A percentile compares a stretch with the other conserved stretches of the same genome.
These are phyloP conservation scores for Colius striatus DNA, from an alignment of 2,113 vertebrate genomes.

Conservation along the genomic window DNA sequence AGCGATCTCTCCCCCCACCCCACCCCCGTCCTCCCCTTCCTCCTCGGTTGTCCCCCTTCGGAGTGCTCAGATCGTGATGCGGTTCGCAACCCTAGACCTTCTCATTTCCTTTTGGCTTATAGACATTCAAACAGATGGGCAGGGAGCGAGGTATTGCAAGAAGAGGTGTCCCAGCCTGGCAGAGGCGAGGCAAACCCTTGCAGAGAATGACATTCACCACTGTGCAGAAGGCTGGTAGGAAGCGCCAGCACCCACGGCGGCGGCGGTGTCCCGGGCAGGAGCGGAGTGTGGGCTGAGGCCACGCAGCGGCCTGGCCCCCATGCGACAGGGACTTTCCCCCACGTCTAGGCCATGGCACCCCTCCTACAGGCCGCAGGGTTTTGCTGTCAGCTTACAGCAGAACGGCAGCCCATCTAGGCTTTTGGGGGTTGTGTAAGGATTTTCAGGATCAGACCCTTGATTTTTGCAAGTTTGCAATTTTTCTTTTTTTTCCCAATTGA, in stretches of 20 bases:
- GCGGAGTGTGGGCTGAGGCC: fast-evolving
- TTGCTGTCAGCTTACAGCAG: not conserved
- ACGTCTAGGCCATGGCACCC: not conserved
- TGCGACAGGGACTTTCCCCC: fast-evolving
- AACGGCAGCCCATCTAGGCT: not conserved
- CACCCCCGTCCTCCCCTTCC: not conserved
- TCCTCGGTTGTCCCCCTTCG: not conserved
- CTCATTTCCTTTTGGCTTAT: not conserved
- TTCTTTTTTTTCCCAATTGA: not conserved
- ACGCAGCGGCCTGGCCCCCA: fast-evolving
- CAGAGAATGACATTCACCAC: not conserved
- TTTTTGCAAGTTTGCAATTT: not conserved
- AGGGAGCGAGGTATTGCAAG: not conserved
- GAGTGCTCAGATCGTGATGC: not conserved
- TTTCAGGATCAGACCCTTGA: not conserved
- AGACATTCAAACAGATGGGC: not conserved
- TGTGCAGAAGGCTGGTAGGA: slow-evolving; percentile 1
- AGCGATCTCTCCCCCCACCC: not conserved
- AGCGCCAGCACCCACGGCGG: fast-evolving
- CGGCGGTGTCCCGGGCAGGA: fast-evolving
- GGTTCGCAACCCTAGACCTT: not conserved
- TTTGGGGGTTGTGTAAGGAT: not conserved
- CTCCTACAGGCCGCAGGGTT: not conserved
- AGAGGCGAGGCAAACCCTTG: not conserved
- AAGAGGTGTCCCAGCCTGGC: not conserved